Percentiles rank a stretch among this genome's conserved stretches.
phyloP scores from a whole-genome alignment of 1,140 invertebrate genomes.

The Bombyx mandarina region DNA sequence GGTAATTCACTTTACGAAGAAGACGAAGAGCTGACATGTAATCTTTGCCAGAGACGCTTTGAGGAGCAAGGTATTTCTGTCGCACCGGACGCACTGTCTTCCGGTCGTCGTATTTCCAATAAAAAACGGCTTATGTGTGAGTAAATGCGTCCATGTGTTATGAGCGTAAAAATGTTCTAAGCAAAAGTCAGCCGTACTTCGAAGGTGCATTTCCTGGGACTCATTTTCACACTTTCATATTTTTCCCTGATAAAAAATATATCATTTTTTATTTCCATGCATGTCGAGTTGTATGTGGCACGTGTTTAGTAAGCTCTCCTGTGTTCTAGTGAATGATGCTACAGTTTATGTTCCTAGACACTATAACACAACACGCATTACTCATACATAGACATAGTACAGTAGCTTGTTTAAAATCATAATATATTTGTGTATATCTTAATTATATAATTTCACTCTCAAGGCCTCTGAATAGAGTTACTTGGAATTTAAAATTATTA shows the following conservation, averaged over 20 bases:
- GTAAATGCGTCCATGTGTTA: slow-evolving; percentile 67
- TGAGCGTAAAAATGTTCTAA: slow-evolving; percentile 16
- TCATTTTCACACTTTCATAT: slow-evolving; percentile 13
- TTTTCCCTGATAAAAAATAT: slow-evolving; percentile 5
- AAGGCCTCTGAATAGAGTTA: slow-evolving; percentile 71
- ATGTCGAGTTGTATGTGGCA: slow-evolving; percentile 45
- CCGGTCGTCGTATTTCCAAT: slow-evolving; percentile 54
- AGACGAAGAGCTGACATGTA: slow-evolving; percentile 77
- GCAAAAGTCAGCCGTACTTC: slow-evolving; percentile 18
- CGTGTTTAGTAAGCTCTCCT: slow-evolving; percentile 37
- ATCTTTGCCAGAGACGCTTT: slow-evolving; percentile 82
- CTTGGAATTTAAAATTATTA: slow-evolving; percentile 48
- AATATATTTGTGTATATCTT: slow-evolving; percentile 27
- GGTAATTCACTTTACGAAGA: slow-evolving; percentile 75
- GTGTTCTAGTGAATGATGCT: slow-evolving; percentile 2
- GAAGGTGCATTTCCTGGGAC: slow-evolving; percentile 9
- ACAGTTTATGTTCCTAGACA: slow-evolving; percentile 10
- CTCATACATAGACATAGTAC: slow-evolving; percentile 55
- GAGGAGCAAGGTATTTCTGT: slow-evolving; percentile 78
- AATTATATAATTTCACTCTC: slow-evolving; percentile 29
- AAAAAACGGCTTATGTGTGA: slow-evolving; percentile 65
- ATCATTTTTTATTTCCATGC: slow-evolving; percentile 34
- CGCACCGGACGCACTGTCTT: slow-evolving; percentile 47
- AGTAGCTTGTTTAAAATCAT: slow-evolving; percentile 29
- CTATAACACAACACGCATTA: slow-evolving; percentile 58